Evolutionary conservation across 2,113 vertebrate genomes (phyloP), one percentile per base, ranked within the genome.

Genomic region (Colaptes auratus): DNA sequence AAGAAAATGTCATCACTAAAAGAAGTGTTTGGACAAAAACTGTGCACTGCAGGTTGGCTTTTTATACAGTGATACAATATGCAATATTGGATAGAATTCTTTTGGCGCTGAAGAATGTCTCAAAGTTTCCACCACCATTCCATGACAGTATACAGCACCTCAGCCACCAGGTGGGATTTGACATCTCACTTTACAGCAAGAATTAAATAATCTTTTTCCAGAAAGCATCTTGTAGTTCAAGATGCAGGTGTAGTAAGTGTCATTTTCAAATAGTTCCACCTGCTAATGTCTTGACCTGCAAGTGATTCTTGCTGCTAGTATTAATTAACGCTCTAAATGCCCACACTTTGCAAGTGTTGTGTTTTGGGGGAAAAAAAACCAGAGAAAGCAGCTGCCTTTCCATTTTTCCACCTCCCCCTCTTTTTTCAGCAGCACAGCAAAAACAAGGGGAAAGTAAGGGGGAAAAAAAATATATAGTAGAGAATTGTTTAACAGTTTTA

Each of bases 131-230:
- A 24, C 0, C 31, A 15, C 6, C 6, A 30, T 20, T 42, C 15
- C 3, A 0, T 58, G 35, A 70, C 27, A 58, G 58, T 18, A 65
- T 28, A 16, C 0, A 0, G 8, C 36, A 84, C n/a, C 25, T 55
- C 15, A 35, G 66, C n/a, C 8, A 48, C 17, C 7, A 64, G 18
- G 19, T 90, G 7, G 35, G 83, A 35, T 35, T 12, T 56, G 39
- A 27, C 14, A 44, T 73, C 13, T 91, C 9, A 3, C 17, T 6
- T 64, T 36, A 61, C 6, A 20, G 19, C 6, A 74, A 63, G 31
- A 82, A 48, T 35, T 23, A 52, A 44, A 44, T 44, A 44, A 20
- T 93, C 3, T 9, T 36, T 87, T 73, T 70, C 59, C 15, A 64
- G 48, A 70, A 58, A 10, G 9, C 36, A 27, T 58, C 21, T 85